Evolutionary conservation across 1,140 invertebrate species (phyloP).

Genomic region (Drosophila carrolli): DNA sequence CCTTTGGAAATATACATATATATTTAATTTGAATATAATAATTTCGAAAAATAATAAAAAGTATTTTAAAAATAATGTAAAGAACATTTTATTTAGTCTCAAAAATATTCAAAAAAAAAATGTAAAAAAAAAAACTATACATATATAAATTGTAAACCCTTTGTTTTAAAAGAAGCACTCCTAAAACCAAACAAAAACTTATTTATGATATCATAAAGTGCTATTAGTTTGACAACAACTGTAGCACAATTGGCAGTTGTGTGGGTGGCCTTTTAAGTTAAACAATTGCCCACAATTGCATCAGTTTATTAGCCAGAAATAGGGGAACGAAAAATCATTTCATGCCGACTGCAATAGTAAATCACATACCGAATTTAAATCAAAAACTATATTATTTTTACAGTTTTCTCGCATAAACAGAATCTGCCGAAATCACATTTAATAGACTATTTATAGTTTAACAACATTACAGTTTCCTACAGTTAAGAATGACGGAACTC

Average conservation of each 20-base stretch:
- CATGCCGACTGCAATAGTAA: slow-evolving; percentile 33
- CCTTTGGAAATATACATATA: too few species aligned
- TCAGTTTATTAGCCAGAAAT: slow-evolving; percentile 28
- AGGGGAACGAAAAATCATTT: slow-evolving; percentile 6
- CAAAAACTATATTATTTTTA: slow-evolving; percentile 21
- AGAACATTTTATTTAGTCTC: too few species aligned
- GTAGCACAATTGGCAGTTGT: slow-evolving; percentile 2
- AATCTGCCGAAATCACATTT: background rate
- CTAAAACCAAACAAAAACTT: too few species aligned
- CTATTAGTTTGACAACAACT: slow-evolving; percentile 1
- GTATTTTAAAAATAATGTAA: too few species aligned
- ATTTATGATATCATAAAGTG: background rate
- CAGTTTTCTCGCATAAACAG: slow-evolving; percentile 1
- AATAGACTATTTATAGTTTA: background rate
- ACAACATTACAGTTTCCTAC: background rate
- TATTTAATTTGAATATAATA: too few species aligned
- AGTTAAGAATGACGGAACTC: background rate
- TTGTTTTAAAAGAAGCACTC: too few species aligned
- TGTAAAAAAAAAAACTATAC: background rate
- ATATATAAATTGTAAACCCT: background rate
- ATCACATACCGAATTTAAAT: slow-evolving; percentile 24
- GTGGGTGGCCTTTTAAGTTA: slow-evolving; percentile 15
- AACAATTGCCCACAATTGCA: slow-evolving; percentile 17
- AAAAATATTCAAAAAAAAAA: too few species aligned
- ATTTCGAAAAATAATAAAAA: too few species aligned